Base-by-base conservation (phyloP, 2,888 invertebrate species). In the Meteorus cinctellus region DNA sequence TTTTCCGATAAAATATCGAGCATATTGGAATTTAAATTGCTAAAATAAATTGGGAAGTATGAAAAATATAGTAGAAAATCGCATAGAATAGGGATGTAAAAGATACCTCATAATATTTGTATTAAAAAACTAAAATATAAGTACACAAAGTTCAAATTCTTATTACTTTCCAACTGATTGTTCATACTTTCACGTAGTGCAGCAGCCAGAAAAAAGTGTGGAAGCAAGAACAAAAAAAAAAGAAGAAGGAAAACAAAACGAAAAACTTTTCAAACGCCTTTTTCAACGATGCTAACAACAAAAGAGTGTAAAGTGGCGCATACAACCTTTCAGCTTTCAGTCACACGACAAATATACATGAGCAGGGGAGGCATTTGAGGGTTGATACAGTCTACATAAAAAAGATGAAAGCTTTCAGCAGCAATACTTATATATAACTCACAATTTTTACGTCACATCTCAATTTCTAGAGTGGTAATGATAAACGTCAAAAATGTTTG, bases 391-490 rank as follows among this genome's bases (percentile, higher is more conserved):
- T n/a, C n/a, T 48, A 48, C 48, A 48, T 48, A 48, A 29, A 27
- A 45, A 34, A 69, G 51, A 55, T 55, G 31, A 69, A 69, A 69
- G 68, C 41, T 51, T 51, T 48, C 34, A 36, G 41, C 41, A 41
- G 41, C 8, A 41, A 41, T 41, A 41, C 41, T 41, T 12, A 36
- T 19, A 12, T 24, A 16, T 66, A 16, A n/a, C 14, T 59, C 41
- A 41, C 41, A 8, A 24, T 6, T 16, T 59, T 66, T 29, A n/a
- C 59, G 29, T 55, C 41, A 67, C 45, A 67, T 66, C 67, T 12
- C 29, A 41, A 59, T 73, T 67, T 67, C 41, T 12, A 41, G 66
- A 66, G 59, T 74, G 74, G 48, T 68, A 74, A 74, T 74, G 69
- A 68, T 74, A 62, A 62, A 74, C 68, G 68, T 74, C 48, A 62